phyloP scores from a whole-genome alignment of 2,888 invertebrate species.

The Athetis lepigone region DNA sequence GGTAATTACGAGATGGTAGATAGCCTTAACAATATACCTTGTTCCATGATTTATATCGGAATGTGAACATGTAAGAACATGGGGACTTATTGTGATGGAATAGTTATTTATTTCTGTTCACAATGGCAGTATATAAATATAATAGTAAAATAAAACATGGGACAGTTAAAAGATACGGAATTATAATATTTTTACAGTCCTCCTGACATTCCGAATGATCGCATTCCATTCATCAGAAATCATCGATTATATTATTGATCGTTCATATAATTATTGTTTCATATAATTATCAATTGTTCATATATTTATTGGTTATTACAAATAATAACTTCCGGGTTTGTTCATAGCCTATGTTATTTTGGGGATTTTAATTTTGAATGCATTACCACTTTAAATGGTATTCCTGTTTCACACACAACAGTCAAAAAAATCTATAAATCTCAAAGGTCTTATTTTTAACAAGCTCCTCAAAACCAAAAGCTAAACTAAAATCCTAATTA shows the following conservation, averaged over 20 bases:
- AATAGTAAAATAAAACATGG: background rate
- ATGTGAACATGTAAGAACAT: conserved; percentile 15
- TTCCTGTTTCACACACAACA: too few relatives aligned
- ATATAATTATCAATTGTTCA: too few relatives aligned
- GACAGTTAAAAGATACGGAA: too few relatives aligned
- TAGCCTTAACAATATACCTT: conserved; percentile 47
- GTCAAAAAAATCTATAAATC: too few relatives aligned
- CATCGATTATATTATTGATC: too few relatives aligned
- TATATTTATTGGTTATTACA: background rate
- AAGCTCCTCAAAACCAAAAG: background rate
- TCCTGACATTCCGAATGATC: too few relatives aligned
- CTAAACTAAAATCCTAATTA: conserved; percentile 19
- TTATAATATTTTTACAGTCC: too few relatives aligned
- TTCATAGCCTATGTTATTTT: background rate
- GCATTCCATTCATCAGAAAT: too few relatives aligned
- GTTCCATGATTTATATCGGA: conserved; percentile 43
- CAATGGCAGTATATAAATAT: background rate
- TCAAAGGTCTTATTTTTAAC: too few relatives aligned
- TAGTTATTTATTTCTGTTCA: background rate
- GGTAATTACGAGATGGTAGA: conserved; percentile 56
- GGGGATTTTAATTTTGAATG: too few relatives aligned
- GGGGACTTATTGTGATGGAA: conserved; percentile 18
- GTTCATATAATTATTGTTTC: too few relatives aligned
- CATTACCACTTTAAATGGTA: too few relatives aligned
- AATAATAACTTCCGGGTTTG: background rate